These are phyloP conservation scores for Paraescarpia echinospica DNA, from an alignment of 1,140 invertebrate species.

Conservation along the genomic window DNA sequence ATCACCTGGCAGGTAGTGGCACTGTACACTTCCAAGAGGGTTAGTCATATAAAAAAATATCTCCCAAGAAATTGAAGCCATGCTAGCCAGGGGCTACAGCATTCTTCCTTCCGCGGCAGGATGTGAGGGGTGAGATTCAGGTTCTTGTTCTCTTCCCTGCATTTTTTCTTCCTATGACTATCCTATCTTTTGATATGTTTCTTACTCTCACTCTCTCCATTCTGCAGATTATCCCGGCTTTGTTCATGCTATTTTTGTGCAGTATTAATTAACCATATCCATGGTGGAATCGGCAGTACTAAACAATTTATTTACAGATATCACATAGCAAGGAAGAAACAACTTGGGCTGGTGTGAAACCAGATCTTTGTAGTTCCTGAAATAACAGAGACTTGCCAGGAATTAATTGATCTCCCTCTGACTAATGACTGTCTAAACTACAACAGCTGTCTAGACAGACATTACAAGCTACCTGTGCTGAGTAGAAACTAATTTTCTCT, in stretches of 20 bases:
- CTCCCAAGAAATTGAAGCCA: not conserved
- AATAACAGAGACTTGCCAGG: not conserved
- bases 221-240: not conserved
- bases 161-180: not conserved
- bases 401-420: not conserved
- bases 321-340: not conserved
- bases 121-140: not conserved
- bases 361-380: not conserved
- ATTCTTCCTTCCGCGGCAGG: not conserved
- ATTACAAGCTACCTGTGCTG: conserved; percentile 4
- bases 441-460: conserved; percentile 3
- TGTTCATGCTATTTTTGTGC: not conserved
- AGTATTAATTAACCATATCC: not conserved
- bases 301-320: not conserved
- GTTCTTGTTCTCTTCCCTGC: not conserved
- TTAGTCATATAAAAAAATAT: not conserved
- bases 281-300: not conserved
- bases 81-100: not conserved
- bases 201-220: not conserved
- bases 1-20: not conserved
- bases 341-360: not conserved
- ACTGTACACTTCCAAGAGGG: not conserved
- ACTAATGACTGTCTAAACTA: not conserved
- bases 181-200: not conserved
- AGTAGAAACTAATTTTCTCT: not conserved